phyloP scores from a whole-genome alignment of 2,113 vertebrate genomes.

The Syrmaticus mikado region DNA sequence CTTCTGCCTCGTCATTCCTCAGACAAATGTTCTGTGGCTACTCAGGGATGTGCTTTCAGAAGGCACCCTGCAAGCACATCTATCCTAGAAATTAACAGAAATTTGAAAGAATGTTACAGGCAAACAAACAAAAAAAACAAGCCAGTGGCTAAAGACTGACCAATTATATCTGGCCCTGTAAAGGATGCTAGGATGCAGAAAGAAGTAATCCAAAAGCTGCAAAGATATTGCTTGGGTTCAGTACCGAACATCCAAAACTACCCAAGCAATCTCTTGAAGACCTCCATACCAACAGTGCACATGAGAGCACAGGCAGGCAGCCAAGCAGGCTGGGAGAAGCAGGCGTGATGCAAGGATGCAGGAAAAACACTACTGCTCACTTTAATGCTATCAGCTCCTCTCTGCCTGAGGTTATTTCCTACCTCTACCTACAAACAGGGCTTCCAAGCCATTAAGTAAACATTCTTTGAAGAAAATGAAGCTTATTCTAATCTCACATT shows the following conservation, averaged over 20 bases:
- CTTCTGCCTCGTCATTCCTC: not conserved
- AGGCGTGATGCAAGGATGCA: not conserved
- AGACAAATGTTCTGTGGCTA: not conserved
- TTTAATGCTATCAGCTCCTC: slow-evolving; percentile 1
- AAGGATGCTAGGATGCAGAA: not conserved
- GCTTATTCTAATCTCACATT: slow-evolving; percentile 44
- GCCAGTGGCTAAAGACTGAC: not conserved
- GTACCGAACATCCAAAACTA: not conserved
- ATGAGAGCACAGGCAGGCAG: slow-evolving; percentile 13
- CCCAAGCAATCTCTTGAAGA: not conserved
- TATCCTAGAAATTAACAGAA: not conserved
- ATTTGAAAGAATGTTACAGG: not conserved
- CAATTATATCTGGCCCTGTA: not conserved
- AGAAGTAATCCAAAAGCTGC: not conserved
- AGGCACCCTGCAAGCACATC: not conserved
- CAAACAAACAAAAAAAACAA: not conserved
- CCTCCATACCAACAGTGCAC: fast-evolving
- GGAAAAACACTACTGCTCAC: not conserved
- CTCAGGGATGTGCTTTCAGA: not conserved
- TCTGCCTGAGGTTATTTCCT: slow-evolving; percentile 43
- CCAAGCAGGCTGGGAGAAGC: not conserved
- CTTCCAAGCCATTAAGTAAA: slow-evolving; percentile 29
- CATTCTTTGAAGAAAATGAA: slow-evolving; percentile 63
- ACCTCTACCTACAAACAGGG: slow-evolving; percentile 39
- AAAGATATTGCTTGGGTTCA: not conserved